Evolutionary conservation across 2,113 vertebrate genomes (phyloP).

Genomic region (Pteronura brasiliensis): DNA sequence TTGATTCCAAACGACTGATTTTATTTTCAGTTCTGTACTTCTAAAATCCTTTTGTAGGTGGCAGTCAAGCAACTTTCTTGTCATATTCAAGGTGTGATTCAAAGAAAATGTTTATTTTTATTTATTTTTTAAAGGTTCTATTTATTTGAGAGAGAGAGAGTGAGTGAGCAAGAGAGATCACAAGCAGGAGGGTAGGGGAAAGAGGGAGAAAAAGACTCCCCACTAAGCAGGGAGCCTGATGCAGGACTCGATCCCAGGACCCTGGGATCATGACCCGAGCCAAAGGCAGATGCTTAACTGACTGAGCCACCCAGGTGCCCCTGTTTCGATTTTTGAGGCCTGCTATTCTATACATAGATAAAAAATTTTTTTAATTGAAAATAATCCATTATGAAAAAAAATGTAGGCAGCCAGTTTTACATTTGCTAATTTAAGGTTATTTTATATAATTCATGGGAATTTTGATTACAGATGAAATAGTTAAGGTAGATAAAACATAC

Average conservation of each 20-base stretch:
- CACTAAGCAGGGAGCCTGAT: too few relatives aligned
- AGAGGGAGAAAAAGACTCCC: too few relatives aligned
- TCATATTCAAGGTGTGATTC: neutral
- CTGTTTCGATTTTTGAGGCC: neutral
- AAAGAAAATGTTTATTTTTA: neutral
- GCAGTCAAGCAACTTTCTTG: neutral
- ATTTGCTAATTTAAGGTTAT: neutral
- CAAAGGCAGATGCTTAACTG: too few relatives aligned
- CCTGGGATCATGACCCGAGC: too few relatives aligned
- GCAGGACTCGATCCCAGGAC: too few relatives aligned
- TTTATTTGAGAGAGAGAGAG: too few relatives aligned
- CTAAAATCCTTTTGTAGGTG: neutral
- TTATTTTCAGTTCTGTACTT: neutral
- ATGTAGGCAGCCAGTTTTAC: neutral
- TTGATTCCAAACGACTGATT: neutral
- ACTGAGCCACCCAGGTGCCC: too few relatives aligned
- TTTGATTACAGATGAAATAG: constrained; percentile 31
- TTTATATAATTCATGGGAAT: neutral
- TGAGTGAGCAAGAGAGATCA: too few relatives aligned
- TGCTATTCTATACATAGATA: neutral
- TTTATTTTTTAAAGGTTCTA: neutral
- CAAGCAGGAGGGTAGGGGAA: too few relatives aligned
- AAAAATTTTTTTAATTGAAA: neutral
- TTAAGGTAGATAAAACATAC: neutral
- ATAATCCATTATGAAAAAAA: neutral